These are phyloP conservation scores for Gasteruption jaculator DNA, from an alignment of 2,888 invertebrate species.

Conservation along the genomic window DNA sequence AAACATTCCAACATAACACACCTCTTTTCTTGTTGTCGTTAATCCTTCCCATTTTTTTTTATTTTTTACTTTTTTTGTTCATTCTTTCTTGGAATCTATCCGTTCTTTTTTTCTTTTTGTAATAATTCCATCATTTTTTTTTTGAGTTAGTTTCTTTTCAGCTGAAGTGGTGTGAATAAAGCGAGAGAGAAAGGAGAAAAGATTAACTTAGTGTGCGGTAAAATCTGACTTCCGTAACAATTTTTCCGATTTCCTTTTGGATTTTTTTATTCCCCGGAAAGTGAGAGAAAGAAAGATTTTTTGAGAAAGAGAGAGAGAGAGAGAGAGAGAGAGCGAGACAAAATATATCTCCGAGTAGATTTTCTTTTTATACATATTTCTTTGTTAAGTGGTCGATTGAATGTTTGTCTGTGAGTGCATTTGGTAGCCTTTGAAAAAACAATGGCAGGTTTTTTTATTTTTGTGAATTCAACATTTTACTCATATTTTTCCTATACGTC, in stretches of 20 bases:
- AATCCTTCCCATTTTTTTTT: constrained; percentile 11
- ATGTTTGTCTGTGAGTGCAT: constrained; percentile 52
- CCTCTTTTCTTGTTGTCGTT: constrained; percentile 29
- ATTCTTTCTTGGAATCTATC: constrained; percentile 12
- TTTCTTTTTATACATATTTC: constrained; percentile 15
- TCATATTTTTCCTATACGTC: constrained; percentile 14
- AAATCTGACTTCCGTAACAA: too few relatives aligned
- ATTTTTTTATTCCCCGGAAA: constrained; percentile 12
- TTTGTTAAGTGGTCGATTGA: constrained; percentile 42
- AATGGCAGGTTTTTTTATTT: constrained; percentile 35
- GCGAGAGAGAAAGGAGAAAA: too few relatives aligned
- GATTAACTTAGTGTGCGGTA: too few relatives aligned
- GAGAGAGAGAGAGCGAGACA: too few relatives aligned
- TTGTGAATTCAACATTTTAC: constrained; percentile 18
- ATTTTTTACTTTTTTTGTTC: constrained; percentile 4
- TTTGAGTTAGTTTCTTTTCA: too few relatives aligned
- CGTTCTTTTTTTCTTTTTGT: constrained; percentile 21
- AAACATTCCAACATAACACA: constrained; percentile 53
- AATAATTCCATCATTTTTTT: too few relatives aligned
- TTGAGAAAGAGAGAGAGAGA: constrained; percentile 4
- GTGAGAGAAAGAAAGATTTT: too few relatives aligned
- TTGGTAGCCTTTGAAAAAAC: constrained; percentile 45
- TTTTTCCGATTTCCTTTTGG: constrained; percentile 11
- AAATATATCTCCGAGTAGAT: constrained; percentile 18
- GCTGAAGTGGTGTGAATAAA: constrained; percentile 10